Base-by-base conservation (phyloP, 2,888 invertebrate genomes). In the Meiosimyza platycephala region DNA sequence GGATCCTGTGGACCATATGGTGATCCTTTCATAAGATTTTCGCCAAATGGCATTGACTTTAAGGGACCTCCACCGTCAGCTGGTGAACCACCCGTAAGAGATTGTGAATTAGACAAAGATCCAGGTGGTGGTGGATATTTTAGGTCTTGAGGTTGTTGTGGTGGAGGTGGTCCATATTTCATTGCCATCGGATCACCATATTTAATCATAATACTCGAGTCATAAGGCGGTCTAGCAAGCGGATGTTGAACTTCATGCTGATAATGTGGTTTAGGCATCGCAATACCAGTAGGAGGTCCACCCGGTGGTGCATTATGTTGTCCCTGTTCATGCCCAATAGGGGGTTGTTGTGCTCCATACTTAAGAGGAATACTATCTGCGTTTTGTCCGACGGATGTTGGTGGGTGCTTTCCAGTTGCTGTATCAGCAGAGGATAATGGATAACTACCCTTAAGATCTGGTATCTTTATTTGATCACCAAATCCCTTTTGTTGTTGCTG, bases 21-120 rank as follows among this genome's bases (percentile, higher is more conserved):
- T 52, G 85, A 85, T 48, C 80, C 78, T 76, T 88, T 88, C n/a
- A 88, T 86, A 22, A 88, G 77, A 76, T 88, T 88, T 77, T 88
- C 88, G 3, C 87, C 87, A 76, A 84, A 86, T 2, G 84, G 81
- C 15, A 82, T 79, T 16, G 82, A 79, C 68, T 86, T 86, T 47
- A 80, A 73, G 6, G 78, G 78, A 4, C 76, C 76, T 16, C 76
- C 79, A 28, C 76, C 77, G 51, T 75, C 75, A 54, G 80, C 77
- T 68, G 79, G 67, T 7, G 80, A 78, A 66, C 40, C 66, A 51
- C 75, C 74, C 15, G 74, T 66, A 6, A 75, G 71, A 18, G 50
- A 62, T 59, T 68, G 69, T 47, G 70, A 22, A 40, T 52, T 70
- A 9, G 63, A 63, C 50, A 70, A 13, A 22, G 78, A 76, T 50